Percentiles rank a stretch among this genome's conserved stretches.
Conservation (phyloP, 2,797 vertebrate genomes). For the Acrossocheilus wenchowensis region DNA sequence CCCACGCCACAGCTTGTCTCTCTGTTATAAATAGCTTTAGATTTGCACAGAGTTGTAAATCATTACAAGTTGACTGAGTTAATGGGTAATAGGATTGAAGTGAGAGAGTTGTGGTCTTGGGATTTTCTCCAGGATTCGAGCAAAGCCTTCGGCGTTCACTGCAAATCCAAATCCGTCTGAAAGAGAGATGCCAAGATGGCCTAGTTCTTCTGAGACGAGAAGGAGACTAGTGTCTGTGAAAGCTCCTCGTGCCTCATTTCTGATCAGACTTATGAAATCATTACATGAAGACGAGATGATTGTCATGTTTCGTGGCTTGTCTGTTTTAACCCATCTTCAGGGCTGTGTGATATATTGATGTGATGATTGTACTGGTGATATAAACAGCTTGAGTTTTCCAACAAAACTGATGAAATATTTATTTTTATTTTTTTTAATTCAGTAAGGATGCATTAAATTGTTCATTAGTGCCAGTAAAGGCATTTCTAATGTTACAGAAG, state of each 20-base stretch:
- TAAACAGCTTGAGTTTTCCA: background rate
- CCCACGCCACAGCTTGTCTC: background rate
- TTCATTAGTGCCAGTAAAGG: too few relatives aligned
- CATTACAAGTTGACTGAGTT: slow-evolving; percentile 41
- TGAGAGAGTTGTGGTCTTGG: slow-evolving; percentile 6
- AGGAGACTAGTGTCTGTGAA: background rate
- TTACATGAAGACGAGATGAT: background rate
- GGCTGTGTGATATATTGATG: background rate
- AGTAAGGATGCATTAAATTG: too few relatives aligned
- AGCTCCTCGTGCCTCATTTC: background rate
- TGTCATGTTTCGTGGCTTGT: background rate
- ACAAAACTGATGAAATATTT: too few relatives aligned
- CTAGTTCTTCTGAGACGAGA: background rate
- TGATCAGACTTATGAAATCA: background rate
- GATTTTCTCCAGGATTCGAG: slow-evolving; percentile 39
- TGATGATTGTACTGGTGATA: background rate
- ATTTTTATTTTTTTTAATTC: too few relatives aligned
- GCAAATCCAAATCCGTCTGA: background rate
- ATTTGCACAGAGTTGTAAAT: slow-evolving; percentile 42
- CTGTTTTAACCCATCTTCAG: background rate
- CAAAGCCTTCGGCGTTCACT: slow-evolving; percentile 3
- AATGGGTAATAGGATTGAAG: slow-evolving; percentile 43
- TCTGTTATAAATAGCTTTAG: slow-evolving; percentile 30
- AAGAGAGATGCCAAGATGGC: background rate
- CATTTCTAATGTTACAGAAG: too few relatives aligned